Evolutionary conservation across 2,113 vertebrate genomes (phyloP).

Genomic region (Willisornis vidua): DNA sequence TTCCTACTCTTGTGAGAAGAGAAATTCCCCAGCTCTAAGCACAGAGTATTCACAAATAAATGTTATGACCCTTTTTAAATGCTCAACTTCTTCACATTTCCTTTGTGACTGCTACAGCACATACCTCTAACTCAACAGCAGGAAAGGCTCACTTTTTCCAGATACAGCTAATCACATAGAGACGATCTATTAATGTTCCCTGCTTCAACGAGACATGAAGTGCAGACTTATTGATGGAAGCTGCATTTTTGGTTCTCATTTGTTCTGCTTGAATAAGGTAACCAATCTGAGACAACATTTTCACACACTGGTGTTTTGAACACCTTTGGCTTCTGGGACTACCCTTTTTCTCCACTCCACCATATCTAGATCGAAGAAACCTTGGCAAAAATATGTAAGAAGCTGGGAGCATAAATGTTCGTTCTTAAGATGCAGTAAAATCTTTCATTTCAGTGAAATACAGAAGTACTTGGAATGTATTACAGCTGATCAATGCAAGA

Average conservation of each 20-base stretch:
- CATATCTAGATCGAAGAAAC: neutral
- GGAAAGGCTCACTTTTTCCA: neutral
- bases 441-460: conserved; percentile 25
- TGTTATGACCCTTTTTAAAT: neutral
- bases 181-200: neutral
- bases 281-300: neutral
- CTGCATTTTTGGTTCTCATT: conserved; percentile 33
- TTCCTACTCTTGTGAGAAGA: neutral
- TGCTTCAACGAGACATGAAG: neutral
- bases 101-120: neutral
- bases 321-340: neutral
- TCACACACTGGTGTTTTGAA: neutral
- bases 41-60: neutral
- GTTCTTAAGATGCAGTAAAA: conserved; percentile 46
- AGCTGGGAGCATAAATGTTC: neutral
- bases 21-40: neutral
- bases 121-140: neutral
- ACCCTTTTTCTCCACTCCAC: neutral
- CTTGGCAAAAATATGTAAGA: neutral
- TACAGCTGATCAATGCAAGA: conserved; percentile 46
- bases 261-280: neutral
- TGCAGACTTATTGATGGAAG: neutral
- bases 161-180: neutral
- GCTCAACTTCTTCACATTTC: neutral
- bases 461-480: conserved; percentile 29